Percentiles rank a stretch among this genome's conserved stretches.
phyloP scores from a whole-genome alignment of 1,140 invertebrate genomes.

The Drosophila yakuba region DNA sequence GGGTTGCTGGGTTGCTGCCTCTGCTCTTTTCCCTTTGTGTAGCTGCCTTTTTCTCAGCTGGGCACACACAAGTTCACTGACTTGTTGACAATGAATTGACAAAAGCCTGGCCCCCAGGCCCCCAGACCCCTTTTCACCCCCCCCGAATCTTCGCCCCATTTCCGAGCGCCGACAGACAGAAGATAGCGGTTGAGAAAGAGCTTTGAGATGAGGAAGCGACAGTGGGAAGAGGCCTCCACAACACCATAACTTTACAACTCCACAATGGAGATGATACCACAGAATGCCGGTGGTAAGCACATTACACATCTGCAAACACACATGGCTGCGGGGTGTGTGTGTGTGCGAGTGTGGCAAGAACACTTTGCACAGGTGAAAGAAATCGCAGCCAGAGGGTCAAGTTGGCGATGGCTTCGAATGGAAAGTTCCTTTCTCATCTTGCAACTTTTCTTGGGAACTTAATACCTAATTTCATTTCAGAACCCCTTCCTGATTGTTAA shows the following conservation, averaged over 20 bases:
- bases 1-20: conserved; percentile 29
- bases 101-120: conserved; percentile 55
- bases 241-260: neutral
- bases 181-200: conserved; percentile 24
- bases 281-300: conserved; percentile 51
- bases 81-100: conserved; percentile 81
- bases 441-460: too few relatives aligned
- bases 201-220: conserved; percentile 11
- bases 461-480: too few relatives aligned
- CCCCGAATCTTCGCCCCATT: conserved; percentile 9
- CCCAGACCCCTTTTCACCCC: conserved; percentile 15
- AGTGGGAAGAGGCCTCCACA: conserved; percentile 24
- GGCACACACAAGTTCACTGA: conserved; percentile 75
- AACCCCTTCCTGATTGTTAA: too few relatives aligned
- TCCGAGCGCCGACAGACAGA: conserved; percentile 23
- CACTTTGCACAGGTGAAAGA: conserved; percentile 26
- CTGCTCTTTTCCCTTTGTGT: conserved; percentile 21
- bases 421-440: neutral
- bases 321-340: conserved; percentile 2
- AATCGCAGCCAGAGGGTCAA: conserved; percentile 28
- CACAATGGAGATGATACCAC: conserved; percentile 71
- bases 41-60: conserved; percentile 30
- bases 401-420: neutral
- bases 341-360: conserved; percentile 29
- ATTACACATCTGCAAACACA: conserved; percentile 25